These are phyloP conservation scores for Ashinkailepas kermadecensis DNA, from an alignment of 2,888 invertebrate species.

Conservation along the genomic window DNA sequence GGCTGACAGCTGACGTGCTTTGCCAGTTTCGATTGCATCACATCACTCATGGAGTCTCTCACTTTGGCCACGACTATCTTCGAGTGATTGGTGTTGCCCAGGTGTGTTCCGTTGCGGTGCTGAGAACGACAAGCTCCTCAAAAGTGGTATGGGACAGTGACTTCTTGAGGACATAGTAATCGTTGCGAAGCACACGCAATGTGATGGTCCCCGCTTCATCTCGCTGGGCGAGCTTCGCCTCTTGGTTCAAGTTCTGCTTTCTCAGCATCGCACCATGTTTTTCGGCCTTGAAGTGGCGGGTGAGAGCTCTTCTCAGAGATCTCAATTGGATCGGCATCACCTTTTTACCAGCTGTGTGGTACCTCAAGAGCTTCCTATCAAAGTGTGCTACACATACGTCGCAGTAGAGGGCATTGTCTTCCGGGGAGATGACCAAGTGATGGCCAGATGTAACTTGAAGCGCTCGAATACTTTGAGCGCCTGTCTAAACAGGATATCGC, in stretches of 20 bases:
- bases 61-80: not conserved
- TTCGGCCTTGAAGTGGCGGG: not conserved
- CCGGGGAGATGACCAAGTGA: not conserved
- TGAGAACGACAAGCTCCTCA: not conserved
- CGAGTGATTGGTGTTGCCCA: not conserved
- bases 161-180: not conserved
- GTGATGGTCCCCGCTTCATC: not conserved
- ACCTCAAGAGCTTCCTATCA: not conserved
- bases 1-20: not conserved
- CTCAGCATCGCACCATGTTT: not conserved
- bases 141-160: not conserved
- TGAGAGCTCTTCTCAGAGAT: not conserved
- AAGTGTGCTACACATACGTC: not conserved
- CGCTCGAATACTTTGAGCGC: not conserved
- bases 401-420: not conserved
- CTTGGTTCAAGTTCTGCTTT: not conserved
- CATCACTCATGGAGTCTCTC: not conserved
- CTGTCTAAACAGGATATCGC: not conserved
- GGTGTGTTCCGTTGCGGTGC: not conserved
- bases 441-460: not conserved
- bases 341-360: not conserved
- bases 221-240: not conserved
- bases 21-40: not conserved
- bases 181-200: not conserved
- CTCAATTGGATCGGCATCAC: not conserved